Conservation (phyloP, 1,140 invertebrate genomes). For the Drosophila kikkawai region DNA sequence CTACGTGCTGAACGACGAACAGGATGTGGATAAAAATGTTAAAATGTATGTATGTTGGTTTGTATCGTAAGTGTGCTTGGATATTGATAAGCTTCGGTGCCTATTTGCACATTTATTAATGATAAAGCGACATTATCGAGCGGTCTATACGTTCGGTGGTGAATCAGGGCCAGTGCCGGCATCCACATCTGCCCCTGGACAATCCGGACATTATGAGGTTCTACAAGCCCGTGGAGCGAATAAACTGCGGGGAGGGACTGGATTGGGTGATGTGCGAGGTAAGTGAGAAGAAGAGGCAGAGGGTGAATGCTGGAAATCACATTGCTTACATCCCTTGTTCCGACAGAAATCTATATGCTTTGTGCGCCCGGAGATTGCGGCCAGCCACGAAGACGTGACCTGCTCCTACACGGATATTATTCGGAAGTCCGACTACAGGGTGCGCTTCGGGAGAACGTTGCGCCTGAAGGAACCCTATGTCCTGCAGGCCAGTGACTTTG, state of each 20-base stretch:
- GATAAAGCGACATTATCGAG: conserved; percentile 81
- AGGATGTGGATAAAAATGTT: conserved; percentile 43
- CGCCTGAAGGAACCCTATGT: conserved; percentile 87
- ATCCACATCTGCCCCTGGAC: conserved; percentile 88
- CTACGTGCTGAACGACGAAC: conserved; percentile 30
- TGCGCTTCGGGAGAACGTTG: conserved; percentile 85
- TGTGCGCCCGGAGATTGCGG: conserved; percentile 86
- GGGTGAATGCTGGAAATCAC: not conserved
- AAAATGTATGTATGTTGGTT: conserved; percentile 45
- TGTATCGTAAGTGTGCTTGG: not conserved
- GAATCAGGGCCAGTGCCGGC: conserved; percentile 86
- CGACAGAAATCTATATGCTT: conserved; percentile 85
- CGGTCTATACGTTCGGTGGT: conserved; percentile 80
- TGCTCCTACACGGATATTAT: conserved; percentile 88
- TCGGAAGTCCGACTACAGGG: conserved; percentile 87
- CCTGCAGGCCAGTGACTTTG: conserved; percentile 89
- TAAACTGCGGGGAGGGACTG: conserved; percentile 87
- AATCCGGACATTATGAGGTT: conserved; percentile 90
- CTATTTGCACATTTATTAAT: not conserved
- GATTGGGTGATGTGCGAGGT: conserved; percentile 87
- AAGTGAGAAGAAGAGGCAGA: not conserved
- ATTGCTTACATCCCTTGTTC: not conserved
- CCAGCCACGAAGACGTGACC: conserved; percentile 85
- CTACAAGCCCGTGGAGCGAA: conserved; percentile 87
- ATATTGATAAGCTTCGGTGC: conserved; percentile 12